Evolutionary conservation across 2,888 invertebrate species (phyloP).

Genomic region (Andrena fulva): DNA sequence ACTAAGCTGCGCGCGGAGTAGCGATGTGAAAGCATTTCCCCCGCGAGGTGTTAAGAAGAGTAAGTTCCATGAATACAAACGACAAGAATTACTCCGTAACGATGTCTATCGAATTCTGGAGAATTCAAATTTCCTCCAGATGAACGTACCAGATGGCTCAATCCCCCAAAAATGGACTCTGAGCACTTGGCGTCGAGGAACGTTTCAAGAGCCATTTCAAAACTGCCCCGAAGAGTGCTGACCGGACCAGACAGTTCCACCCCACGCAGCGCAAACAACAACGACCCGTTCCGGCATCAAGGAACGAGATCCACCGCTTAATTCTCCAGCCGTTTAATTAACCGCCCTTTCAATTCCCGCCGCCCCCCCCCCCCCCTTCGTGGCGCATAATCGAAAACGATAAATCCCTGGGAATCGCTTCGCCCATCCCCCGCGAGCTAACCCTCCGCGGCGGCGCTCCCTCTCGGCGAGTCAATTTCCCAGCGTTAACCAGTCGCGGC

Average conservation of each 20-base stretch:
- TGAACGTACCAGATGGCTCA: no score
- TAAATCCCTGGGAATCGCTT: constrained; percentile 50
- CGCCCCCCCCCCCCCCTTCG: not conserved
- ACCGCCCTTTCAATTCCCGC: constrained; percentile 52
- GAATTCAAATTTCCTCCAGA: no score
- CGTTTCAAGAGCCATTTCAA: no score
- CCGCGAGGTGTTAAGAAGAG: constrained; percentile 1
- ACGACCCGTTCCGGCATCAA: not conserved
- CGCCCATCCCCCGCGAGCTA: not conserved
- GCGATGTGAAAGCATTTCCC: no score
- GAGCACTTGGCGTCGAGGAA: no score
- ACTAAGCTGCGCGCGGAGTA: no score
- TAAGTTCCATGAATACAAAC: constrained; percentile 26
- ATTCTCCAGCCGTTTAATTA: constrained; percentile 48
- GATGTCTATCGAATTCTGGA: not conserved
- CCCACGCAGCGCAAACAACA: not conserved
- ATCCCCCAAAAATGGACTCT: no score
- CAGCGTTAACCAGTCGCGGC: not conserved
- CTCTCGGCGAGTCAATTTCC: constrained; percentile 13
- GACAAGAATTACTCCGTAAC: constrained; percentile 15
- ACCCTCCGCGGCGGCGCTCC: not conserved
- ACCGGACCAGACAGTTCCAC: not conserved
- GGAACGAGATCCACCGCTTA: constrained; percentile 31
- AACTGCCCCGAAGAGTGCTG: no score
- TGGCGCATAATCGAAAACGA: constrained; percentile 63